Conservation (phyloP, 2,797 vertebrate genomes). For the Mallotus villosus region DNA sequence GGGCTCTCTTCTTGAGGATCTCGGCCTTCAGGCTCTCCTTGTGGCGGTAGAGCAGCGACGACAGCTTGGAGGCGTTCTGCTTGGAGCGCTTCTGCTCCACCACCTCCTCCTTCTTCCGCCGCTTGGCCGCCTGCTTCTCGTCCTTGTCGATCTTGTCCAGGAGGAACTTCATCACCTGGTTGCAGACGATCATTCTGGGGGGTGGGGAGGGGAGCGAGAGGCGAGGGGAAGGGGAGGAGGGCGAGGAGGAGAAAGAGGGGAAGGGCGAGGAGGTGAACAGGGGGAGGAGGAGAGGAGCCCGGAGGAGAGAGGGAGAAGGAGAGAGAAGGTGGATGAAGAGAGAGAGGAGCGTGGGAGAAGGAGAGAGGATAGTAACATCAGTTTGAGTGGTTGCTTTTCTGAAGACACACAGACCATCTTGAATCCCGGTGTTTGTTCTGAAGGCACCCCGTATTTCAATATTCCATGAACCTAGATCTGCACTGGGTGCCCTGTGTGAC, state of each 20-base stretch:
- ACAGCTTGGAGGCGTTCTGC: conserved; percentile 90
- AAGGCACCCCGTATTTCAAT: too few species aligned
- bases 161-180: conserved; percentile 98
- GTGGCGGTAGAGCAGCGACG: conserved; percentile 92
- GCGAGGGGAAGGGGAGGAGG: too few species aligned
- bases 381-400: too few species aligned
- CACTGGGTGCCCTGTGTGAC: too few species aligned
- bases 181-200: conserved; percentile 95
- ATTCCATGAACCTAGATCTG: too few species aligned
- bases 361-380: too few species aligned
- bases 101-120: conserved; percentile 90
- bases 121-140: conserved; percentile 91
- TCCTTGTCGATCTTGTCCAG: conserved; percentile 98
- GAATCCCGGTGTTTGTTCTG: too few species aligned
- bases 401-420: too few species aligned
- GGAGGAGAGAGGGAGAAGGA: too few species aligned
- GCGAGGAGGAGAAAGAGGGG: too few species aligned
- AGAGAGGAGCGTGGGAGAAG: too few species aligned
- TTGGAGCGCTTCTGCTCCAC: conserved; percentile 92
- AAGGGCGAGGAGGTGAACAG: neutral
- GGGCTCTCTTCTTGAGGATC: conserved; percentile 92
- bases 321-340: neutral
- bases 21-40: conserved; percentile 95
- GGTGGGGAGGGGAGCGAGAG: conserved; percentile 13
- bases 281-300: neutral